Evolutionary conservation across 2,888 invertebrate genomes (phyloP).

Genomic region (Temnothorax unifasciatus): DNA sequence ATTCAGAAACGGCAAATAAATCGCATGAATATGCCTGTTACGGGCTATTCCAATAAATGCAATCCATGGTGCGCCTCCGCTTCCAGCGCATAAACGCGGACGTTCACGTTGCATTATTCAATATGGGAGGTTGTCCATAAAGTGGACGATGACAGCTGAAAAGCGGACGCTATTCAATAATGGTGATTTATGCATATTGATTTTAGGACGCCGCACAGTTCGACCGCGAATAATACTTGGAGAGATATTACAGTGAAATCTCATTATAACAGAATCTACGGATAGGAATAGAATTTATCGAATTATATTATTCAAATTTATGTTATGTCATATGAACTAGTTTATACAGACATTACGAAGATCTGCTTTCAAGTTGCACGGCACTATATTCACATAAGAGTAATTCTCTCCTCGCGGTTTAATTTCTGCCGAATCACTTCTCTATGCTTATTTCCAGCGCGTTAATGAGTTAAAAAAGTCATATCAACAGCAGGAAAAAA

Average conservation of each 20-base stretch:
- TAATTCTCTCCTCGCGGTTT: background rate
- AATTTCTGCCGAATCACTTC: slow-evolving; percentile 1
- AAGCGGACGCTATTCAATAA: slow-evolving; percentile 31
- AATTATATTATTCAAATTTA: slow-evolving; percentile 1
- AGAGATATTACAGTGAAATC: slow-evolving; percentile 3
- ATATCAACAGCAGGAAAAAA: background rate
- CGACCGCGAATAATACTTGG: background rate
- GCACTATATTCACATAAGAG: background rate
- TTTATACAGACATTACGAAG: background rate
- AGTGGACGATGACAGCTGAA: slow-evolving; percentile 24
- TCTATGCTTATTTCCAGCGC: background rate
- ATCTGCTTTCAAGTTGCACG: background rate
- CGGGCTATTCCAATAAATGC: slow-evolving; percentile 1
- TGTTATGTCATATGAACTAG: background rate
- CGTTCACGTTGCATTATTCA: slow-evolving; percentile 41
- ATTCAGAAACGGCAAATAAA: background rate
- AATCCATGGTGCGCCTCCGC: background rate
- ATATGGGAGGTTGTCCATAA: slow-evolving; percentile 16
- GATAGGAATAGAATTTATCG: background rate
- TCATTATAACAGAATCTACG: background rate
- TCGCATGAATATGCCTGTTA: background rate
- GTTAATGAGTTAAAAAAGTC: background rate
- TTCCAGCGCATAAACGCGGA: slow-evolving; percentile 23
- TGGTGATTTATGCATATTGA: slow-evolving; percentile 35
- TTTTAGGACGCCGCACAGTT: slow-evolving; percentile 1